These are phyloP conservation scores for Crematogaster levior DNA, from an alignment of 2,888 invertebrate species.

Conservation along the genomic window DNA sequence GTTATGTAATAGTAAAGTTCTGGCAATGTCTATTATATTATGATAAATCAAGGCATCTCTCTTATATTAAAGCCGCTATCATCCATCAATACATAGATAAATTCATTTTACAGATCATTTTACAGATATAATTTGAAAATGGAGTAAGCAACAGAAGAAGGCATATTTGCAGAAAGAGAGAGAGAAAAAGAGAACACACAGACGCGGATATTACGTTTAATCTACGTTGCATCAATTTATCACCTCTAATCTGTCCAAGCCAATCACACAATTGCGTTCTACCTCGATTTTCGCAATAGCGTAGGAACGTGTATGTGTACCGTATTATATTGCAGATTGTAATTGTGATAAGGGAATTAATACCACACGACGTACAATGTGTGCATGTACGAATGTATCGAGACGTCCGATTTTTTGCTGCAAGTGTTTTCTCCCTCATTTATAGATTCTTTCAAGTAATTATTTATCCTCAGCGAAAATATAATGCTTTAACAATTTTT, in stretches of 20 bases:
- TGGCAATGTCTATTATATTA: constrained; percentile 3
- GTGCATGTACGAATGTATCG: neutral
- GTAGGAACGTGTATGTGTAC: no score
- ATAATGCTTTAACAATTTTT: no score
- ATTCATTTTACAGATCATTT: constrained; percentile 5
- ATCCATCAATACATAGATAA: neutral
- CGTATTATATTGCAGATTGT: neutral
- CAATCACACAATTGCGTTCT: neutral
- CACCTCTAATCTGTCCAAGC: constrained; percentile 1
- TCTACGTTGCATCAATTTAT: constrained; percentile 6
- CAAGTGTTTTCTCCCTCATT: no score
- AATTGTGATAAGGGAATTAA: neutral
- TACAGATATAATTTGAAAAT: constrained; percentile 1
- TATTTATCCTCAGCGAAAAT: neutral
- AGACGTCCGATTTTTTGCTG: neutral
- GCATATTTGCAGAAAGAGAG: neutral
- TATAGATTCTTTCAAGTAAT: neutral
- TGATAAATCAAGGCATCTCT: neutral
- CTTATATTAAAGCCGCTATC: neutral
- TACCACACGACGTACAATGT: neutral
- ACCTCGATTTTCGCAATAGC: neutral
- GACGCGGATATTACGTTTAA: neutral
- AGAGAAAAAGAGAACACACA: neutral
- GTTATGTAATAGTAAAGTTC: neutral
- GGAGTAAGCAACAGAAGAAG: neutral